phyloP scores from a whole-genome alignment of 2,888 invertebrate species.

The Rotaria magnacalcarata region DNA sequence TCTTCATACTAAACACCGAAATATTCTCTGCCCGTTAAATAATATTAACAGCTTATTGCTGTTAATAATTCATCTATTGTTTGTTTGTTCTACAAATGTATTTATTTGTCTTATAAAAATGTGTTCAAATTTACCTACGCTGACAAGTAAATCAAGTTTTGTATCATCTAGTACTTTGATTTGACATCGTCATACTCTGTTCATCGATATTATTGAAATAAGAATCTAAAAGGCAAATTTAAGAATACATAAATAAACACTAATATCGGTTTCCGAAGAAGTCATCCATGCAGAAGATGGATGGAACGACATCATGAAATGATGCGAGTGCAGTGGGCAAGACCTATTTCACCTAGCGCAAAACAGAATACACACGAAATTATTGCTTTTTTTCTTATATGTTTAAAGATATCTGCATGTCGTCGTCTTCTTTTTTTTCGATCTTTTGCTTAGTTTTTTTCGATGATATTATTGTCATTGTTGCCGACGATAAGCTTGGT shows the following conservation, averaged over 20 bases:
- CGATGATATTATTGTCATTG: neutral
- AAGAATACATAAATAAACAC: too few relatives aligned
- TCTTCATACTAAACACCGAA: constrained; percentile 12
- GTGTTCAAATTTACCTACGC: neutral
- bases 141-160: neutral
- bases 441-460: neutral
- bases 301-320: too few relatives aligned
- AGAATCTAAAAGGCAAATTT: neutral
- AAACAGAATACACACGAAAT: too few relatives aligned
- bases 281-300: too few relatives aligned
- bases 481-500: neutral
- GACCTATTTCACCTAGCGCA: too few relatives aligned
- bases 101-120: neutral
- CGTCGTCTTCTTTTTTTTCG: neutral
- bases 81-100: neutral
- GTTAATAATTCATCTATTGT: neutral
- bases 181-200: constrained; percentile 5
- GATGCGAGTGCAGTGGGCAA: too few relatives aligned
- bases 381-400: neutral
- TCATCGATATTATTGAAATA: neutral
- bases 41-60: neutral
- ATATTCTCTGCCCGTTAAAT: constrained; percentile 1
- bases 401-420: neutral
- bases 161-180: neutral
- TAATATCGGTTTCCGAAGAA: too few relatives aligned